Conservation (phyloP, 2,888 invertebrate genomes). For the Hirtodrosophila trivittata region DNA sequence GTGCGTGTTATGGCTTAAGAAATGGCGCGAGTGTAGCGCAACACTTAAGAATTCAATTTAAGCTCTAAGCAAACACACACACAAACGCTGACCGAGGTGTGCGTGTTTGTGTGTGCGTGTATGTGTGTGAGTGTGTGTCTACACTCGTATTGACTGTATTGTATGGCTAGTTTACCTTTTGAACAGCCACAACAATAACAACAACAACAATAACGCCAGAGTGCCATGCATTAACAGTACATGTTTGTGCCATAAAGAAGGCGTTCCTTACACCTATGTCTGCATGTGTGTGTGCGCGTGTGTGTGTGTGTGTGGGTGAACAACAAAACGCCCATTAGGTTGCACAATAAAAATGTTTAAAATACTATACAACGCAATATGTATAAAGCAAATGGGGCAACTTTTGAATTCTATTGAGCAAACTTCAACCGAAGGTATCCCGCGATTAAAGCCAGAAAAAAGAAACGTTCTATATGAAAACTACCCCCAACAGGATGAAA, state of each 20-base stretch:
- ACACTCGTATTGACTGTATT: constrained; percentile 35
- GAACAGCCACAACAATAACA: constrained; percentile 35
- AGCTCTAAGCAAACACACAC: constrained; percentile 44
- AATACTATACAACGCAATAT: constrained; percentile 56
- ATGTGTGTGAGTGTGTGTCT: constrained; percentile 28
- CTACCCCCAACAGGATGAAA: too few species aligned
- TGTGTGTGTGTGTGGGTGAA: constrained; percentile 31
- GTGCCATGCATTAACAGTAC: constrained; percentile 69
- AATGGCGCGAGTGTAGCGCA: constrained; percentile 55
- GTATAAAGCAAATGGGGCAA: constrained; percentile 30
- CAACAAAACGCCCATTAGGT: constrained; percentile 73
- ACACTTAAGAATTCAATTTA: constrained; percentile 72
- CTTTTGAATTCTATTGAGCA: constrained; percentile 15
- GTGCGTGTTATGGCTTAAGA: constrained; percentile 29
- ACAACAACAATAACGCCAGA: constrained; percentile 29
- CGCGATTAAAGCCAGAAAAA: not conserved
- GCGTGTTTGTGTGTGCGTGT: constrained; percentile 21
- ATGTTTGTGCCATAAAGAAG: constrained; percentile 66
- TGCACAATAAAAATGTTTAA: constrained; percentile 75
- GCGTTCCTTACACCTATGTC: constrained; percentile 17
- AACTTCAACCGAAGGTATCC: constrained; percentile 4
- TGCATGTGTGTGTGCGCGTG: constrained; percentile 13
- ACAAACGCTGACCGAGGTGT: constrained; percentile 9
- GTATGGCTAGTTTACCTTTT: constrained; percentile 65
- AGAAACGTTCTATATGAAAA: not conserved